A percentile compares a stretch with the other conserved stretches of the same genome.
These are phyloP conservation scores for Paradisaea rubra DNA, from an alignment of 2,113 vertebrate species.

Conservation along the genomic window DNA sequence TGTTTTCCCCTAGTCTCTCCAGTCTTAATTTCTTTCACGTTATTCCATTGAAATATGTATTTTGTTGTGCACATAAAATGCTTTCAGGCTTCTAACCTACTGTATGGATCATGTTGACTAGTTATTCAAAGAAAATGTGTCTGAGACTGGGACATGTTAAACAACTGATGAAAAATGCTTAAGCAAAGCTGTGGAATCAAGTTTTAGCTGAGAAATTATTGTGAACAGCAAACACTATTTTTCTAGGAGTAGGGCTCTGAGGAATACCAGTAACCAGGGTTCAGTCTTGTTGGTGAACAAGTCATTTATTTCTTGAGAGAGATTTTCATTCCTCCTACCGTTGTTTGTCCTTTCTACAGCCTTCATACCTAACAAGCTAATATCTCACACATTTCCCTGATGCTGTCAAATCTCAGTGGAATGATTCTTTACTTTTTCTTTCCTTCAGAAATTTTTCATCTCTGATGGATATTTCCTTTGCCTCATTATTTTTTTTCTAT, in stretches of 20 bases:
- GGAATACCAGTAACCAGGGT: neutral
- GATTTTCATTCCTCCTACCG: neutral
- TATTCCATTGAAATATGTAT: neutral
- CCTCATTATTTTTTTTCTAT: neutral
- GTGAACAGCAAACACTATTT: neutral
- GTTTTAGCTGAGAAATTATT: conserved; percentile 1
- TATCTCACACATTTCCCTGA: neutral
- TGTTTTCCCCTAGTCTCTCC: neutral
- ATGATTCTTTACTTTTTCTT: neutral
- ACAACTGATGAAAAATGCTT: conserved; percentile 13
- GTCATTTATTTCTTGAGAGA: neutral
- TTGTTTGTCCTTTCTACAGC: neutral
- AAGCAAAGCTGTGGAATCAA: neutral
- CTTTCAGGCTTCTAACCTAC: neutral
- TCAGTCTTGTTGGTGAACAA: neutral
- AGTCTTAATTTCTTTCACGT: neutral
- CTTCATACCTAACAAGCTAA: neutral
- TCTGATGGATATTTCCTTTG: neutral
- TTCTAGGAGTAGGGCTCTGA: neutral
- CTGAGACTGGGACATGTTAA: neutral
- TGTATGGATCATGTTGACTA: neutral
- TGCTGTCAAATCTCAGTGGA: neutral
- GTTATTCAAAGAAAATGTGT: neutral
- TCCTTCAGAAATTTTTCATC: neutral
- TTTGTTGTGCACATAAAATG: neutral